A percentile compares a stretch with the other conserved stretches of the same genome.
phyloP scores from a whole-genome alignment of 2,113 vertebrate species.

The Lathamus discolor region DNA sequence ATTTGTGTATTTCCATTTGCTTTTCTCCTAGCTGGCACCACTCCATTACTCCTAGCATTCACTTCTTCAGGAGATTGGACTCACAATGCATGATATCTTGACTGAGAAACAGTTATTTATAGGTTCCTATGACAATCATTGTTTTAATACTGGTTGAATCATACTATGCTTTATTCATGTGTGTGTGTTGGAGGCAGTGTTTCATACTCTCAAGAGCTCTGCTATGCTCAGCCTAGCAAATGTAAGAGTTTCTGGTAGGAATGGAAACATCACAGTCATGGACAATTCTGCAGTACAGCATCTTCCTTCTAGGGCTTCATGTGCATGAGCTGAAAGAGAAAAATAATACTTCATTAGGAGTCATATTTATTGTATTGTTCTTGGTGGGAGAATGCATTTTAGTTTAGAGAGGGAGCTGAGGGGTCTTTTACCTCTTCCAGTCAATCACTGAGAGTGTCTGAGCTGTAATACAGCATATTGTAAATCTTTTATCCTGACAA shows the following conservation, averaged over 20 bases:
- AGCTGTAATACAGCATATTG: not conserved
- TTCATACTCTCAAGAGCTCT: not conserved
- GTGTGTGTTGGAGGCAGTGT: not conserved
- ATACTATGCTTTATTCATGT: not conserved
- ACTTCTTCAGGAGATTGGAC: not conserved
- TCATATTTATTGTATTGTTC: not conserved
- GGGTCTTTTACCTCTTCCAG: not conserved
- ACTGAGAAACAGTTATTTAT: not conserved
- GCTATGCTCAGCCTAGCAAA: not conserved
- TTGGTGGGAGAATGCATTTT: not conserved
- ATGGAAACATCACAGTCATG: not conserved
- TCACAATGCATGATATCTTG: not conserved
- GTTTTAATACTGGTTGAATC: not conserved
- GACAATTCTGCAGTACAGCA: not conserved
- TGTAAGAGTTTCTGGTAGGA: not conserved
- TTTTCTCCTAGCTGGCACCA: not conserved
- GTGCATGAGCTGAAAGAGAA: not conserved
- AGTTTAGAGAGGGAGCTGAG: not conserved
- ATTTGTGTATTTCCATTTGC: not conserved
- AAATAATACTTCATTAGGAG: not conserved
- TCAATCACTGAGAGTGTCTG: not conserved
- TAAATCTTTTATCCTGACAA: not conserved
- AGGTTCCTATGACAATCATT: not conserved
- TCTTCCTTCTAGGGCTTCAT: not conserved
- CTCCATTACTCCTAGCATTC: not conserved